Percentiles rank a stretch among this genome's conserved stretches.
phyloP scores from a whole-genome alignment of 2,888 invertebrate genomes.

The Matsumyia berberina region DNA sequence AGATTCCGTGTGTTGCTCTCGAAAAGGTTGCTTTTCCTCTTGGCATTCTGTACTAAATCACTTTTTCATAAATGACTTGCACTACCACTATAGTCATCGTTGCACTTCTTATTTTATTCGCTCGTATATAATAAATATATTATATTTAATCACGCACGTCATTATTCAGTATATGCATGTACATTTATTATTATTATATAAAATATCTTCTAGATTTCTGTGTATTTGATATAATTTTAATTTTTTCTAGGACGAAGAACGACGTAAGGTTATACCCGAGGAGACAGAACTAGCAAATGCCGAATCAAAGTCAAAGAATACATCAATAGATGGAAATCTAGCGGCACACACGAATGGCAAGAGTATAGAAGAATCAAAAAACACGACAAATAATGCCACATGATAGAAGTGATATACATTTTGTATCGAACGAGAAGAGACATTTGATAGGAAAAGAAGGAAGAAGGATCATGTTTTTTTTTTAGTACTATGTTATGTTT shows the following conservation, averaged over 20 bases:
- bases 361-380: slow-evolving; percentile 78
- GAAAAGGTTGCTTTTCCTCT: no score
- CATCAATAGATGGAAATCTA: slow-evolving; percentile 48
- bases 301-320: slow-evolving; percentile 44
- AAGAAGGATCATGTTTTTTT: slow-evolving; percentile 5
- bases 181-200: neutral
- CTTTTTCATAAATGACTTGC: no score
- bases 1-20: no score
- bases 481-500: slow-evolving; percentile 61
- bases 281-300: slow-evolving; percentile 83
- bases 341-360: slow-evolving; percentile 78
- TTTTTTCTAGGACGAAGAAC: slow-evolving; percentile 82
- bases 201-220: neutral
- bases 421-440: slow-evolving; percentile 13
- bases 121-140: no score
- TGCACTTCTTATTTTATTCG: no score
- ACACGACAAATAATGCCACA: slow-evolving; percentile 79
- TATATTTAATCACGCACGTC: neutral
- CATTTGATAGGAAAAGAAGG: neutral
- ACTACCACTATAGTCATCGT: no score
- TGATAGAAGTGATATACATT: slow-evolving; percentile 77
- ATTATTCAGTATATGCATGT: slow-evolving; percentile 18
- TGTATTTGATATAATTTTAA: slow-evolving; percentile 5
- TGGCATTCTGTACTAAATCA: no score
- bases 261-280: slow-evolving; percentile 88